These are phyloP conservation scores for Hypolimnas misippus DNA, from an alignment of 2,888 invertebrate species.

Conservation along the genomic window DNA sequence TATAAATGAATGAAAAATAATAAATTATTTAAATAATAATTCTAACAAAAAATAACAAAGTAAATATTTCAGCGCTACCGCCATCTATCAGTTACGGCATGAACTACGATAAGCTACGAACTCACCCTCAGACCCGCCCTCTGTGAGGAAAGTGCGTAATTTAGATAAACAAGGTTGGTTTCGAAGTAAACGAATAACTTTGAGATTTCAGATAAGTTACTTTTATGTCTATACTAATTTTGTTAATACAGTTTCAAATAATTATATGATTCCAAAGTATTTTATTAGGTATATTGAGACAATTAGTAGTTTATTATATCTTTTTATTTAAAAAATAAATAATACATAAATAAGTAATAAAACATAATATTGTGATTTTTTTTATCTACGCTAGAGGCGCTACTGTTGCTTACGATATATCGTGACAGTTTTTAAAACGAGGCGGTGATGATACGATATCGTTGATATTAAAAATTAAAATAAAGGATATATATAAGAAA, in stretches of 20 bases:
- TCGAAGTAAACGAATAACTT: slow-evolving; percentile 23
- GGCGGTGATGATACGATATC: background rate
- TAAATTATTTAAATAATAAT: background rate
- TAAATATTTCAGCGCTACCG: slow-evolving; percentile 42
- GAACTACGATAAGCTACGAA: slow-evolving; percentile 45
- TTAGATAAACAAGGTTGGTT: slow-evolving; percentile 41
- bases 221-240: background rate
- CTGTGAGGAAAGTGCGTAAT: slow-evolving; percentile 46
- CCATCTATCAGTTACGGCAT: slow-evolving; percentile 51
- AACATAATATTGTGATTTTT: no score
- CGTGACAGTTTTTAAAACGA: background rate
- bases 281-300: no score
- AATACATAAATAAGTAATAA: no score
- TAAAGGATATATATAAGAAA: no score
- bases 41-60: background rate
- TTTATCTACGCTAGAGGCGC: background rate
- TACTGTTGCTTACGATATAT: background rate
- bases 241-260: background rate
- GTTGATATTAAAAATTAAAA: background rate
- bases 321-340: no score
- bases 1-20: no score
- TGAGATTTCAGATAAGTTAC: background rate
- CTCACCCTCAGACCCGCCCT: slow-evolving; percentile 45
- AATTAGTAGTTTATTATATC: no score
- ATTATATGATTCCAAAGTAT: no score